A percentile compares a stretch with the other conserved stretches of the same genome.
These are phyloP conservation scores for Petrocephalus zakoni DNA, from an alignment of 2,113 vertebrate genomes.

Conservation along the genomic window DNA sequence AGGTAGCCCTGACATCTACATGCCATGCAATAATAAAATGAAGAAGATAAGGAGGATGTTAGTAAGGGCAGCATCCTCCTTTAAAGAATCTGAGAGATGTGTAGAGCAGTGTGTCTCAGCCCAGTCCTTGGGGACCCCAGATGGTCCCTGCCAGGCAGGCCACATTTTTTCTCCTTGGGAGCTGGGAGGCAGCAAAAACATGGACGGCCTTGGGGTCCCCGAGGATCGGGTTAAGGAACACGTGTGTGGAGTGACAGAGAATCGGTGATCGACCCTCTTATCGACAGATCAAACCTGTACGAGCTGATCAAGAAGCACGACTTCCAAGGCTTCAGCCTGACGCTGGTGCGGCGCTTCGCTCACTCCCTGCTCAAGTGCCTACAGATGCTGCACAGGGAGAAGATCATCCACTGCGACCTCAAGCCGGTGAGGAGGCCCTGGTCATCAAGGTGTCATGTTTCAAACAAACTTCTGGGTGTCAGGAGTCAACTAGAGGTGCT, in stretches of 20 bases:
- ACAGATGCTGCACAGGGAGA: conserved; percentile 84
- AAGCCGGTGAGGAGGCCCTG: conserved; percentile 70
- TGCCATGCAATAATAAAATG: background rate
- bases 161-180: background rate
- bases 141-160: background rate
- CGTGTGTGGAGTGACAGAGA: background rate
- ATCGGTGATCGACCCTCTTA: background rate
- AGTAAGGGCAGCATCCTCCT: background rate
- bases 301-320: conserved; percentile 89
- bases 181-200: background rate
- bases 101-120: background rate
- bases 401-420: conserved; percentile 92
- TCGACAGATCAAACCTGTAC: conserved; percentile 79
- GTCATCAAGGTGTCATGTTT: background rate
- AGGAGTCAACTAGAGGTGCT: background rate
- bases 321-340: conserved; percentile 85
- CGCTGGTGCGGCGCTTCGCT: conserved; percentile 76
- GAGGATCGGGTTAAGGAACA: background rate
- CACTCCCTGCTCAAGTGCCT: conserved; percentile 79
- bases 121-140: background rate
- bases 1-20: background rate
- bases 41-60: background rate
- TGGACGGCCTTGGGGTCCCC: background rate
- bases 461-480: background rate
- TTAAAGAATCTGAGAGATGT: background rate